Base-by-base conservation (phyloP, 2,888 invertebrate species). In the Leptinotarsa juncta region DNA sequence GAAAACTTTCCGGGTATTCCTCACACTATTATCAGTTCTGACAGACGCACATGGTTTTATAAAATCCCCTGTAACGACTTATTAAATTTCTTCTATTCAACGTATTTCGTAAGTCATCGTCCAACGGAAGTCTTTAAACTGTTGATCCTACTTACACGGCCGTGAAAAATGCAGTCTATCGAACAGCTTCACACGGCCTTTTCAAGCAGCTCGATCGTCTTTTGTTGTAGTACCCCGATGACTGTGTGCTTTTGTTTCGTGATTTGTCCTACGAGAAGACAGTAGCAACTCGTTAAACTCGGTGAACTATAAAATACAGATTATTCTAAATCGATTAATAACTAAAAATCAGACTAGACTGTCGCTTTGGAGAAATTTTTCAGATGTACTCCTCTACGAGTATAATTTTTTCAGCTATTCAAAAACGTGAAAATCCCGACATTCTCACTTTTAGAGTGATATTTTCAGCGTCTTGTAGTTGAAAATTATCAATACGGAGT, bases 241-340 rank as follows among this genome's bases (percentile, higher is more conserved):
- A 67, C 53, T 67, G 67, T 32, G 20, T 32, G 20, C 67, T 67
- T 67, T 67, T 67, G 67, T 67, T 67, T 67, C 16, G 50, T 51
- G 53, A 67, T 67, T 67, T 53, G 67, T 51, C 51, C 50, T 26
- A 32, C 14, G 62, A 16, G n/a, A 49, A 53, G 51, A 49, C 67
- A 67, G 67, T 26, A 53, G 50, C 50, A 32, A 51, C 67, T 67
- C 67, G 67, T 67, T 3, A 23, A 14, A 18, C 57, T 57, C 0
- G 0, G 20, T 14, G 14, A 57, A 23, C 23, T 57, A 20, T 57
- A 12, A 42, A 42, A 42, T 42, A 12, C 42, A 42, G 10, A 42
- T 3, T 10, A 10, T 42, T 42, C 42, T 10, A 0, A 42, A 42
- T 42, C 42, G 10, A 42, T 3, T 10, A 42, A 10, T 10, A 42